Base-by-base conservation (phyloP, 2,888 invertebrate species). In the Drosophila histrio region DNA sequence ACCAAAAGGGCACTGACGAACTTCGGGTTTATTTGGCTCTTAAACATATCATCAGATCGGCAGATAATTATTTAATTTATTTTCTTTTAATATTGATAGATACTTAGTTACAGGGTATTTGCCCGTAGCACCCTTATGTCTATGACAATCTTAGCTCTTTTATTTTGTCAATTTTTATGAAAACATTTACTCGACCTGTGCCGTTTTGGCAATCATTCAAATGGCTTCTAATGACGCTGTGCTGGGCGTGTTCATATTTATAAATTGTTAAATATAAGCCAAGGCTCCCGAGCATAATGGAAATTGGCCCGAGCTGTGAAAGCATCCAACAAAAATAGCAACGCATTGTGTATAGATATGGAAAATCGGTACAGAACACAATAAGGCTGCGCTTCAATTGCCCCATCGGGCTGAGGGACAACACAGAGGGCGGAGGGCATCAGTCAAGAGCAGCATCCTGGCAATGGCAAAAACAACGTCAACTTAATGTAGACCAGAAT, bases 321-420 rank as follows among this genome's bases (percentile, higher is more conserved):
- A 47, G 62, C 70, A 53, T 46, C 46, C 44, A 22, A 65, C 65
- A 9, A 79, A 83, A 83, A 83, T 82, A 83, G 80, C 81, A 64
- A 53, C 68, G 65, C 66, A 72, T 79, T 86, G 84, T 83, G 81
- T 84, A 81, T 59, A 75, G 82, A 82, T 85, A 85, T 83, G 82
- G 86, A 83, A 83, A 83, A 85, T 80, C 69, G 77, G 69, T 56
- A 64, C 36, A 32, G 38, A 67, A 65, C 68, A 77, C 72, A 75
- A 78, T 79, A 69, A 60, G 64, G 80, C 63, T 76, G 78, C 73
- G 73, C 79, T 68, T 72, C 72, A 72, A 79, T 79, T 81, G 81
- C 68, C 62, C 57, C 68, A 64, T 47, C 49, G 52, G 30, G 24
- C 61, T 50, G 63, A 47, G 58, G 66, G 41, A 6, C 41, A 26